These are phyloP conservation scores for Hippocampus mohnikei DNA, from an alignment of 2,113 vertebrate species.

Conservation along the genomic window DNA sequence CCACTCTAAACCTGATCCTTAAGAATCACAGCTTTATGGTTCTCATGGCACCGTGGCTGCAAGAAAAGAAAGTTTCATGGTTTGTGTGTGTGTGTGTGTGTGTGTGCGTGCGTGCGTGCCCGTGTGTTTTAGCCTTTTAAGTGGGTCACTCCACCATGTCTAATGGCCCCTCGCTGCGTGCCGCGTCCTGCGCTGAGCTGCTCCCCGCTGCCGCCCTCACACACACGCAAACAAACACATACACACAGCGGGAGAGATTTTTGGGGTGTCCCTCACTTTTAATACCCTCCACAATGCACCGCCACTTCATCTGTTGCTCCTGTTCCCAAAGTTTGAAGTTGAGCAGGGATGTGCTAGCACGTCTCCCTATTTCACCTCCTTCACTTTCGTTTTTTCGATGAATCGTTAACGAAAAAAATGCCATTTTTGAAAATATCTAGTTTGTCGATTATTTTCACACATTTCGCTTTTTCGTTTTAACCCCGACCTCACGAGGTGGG, in stretches of 20 bases:
- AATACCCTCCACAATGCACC: conserved; percentile 70
- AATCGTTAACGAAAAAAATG: background rate
- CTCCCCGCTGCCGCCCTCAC: conserved; percentile 67
- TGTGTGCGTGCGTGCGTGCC: background rate
- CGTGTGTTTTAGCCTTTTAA: conserved; percentile 64
- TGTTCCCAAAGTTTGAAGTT: conserved; percentile 71
- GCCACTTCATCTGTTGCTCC: conserved; percentile 71
- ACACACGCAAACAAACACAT: conserved; percentile 59
- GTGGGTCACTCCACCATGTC: conserved; percentile 80
- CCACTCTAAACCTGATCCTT: conserved; percentile 51
- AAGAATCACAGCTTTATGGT: conserved; percentile 67
- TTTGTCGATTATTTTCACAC: background rate
- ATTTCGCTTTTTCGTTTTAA: conserved; percentile 10
- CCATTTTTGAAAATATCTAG: conserved; percentile 13
- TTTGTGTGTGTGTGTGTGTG: conserved; percentile 21
- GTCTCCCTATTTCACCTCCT: conserved; percentile 21
- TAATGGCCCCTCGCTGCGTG: conserved; percentile 79
- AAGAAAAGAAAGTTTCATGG: conserved; percentile 59
- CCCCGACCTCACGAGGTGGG: background rate
- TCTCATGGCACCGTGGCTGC: conserved; percentile 66
- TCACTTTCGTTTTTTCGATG: background rate
- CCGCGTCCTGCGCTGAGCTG: conserved; percentile 72
- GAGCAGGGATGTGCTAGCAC: conserved; percentile 52
- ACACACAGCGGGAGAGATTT: conserved; percentile 66
- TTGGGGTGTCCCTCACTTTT: conserved; percentile 69